Evolutionary conservation across 2,113 vertebrate genomes (phyloP), one percentile per base, ranked within the genome.

Genomic region (Engraulis encrasicolus): DNA sequence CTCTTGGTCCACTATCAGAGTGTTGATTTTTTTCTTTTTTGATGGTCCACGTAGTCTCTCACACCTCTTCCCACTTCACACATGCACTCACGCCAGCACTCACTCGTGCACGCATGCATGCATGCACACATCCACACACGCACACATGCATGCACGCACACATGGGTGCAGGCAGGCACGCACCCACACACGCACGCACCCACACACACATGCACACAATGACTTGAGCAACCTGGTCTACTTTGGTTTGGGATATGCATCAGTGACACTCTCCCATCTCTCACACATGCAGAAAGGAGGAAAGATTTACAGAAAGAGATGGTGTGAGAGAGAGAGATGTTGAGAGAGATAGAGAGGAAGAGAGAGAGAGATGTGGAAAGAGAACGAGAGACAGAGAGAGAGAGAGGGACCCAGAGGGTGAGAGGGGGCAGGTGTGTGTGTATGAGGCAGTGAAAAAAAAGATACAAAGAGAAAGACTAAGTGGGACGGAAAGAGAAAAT

Each of bases 1-100:
- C 58, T 82, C 85, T 89, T 90, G 85, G 88, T 90, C 87, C 89
- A 87, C 84, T 87, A 87, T 91, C 78, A 50, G 81, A 84, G 54
- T 85, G 83, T 81, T 84, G 83, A 86, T 84, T 82, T 88, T 86
- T 85, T 88, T 83, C 14, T 78, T 78, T 82, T 90, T 90, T 91
- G 89, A 90, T 90, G 86, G 88, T 87, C 80, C 79, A 40, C n/a
- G 85, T 88, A 85, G 82, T 79, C 84, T 85, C 84, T 12, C 50
- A 52, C 50, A 12, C 50, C 50, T 81, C 38, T 17, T 66, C 45
- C 38, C 82, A n/a, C 52, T 37, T 14, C 50, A 2, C 50, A 4
- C 50, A 52, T 80, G 1, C 50, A 2, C 50, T 17, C 50, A 17
- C 50, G n/a, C n/a, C n/a, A n/a, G n/a, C n/a, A n/a, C n/a, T n/a